Evolutionary conservation across 2,113 vertebrate genomes (phyloP).

Genomic region (Nesoenas mayeri): DNA sequence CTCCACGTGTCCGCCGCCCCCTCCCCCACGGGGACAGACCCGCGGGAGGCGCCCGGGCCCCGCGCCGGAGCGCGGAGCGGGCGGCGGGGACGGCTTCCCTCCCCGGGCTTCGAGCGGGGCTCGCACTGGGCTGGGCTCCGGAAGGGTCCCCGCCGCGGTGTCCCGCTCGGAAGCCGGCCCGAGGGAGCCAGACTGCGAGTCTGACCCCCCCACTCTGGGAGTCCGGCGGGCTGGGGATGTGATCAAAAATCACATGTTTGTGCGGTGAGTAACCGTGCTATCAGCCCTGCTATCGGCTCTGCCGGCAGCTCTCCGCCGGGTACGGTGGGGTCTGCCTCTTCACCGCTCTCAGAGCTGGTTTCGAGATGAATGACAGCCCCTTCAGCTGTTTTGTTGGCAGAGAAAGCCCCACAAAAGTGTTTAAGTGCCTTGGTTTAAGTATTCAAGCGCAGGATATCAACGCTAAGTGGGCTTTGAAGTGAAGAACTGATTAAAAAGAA

Average conservation of each 20-base stretch:
- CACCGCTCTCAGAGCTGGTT: neutral
- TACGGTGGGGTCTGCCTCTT: neutral
- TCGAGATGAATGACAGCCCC: neutral
- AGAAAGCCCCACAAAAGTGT: neutral
- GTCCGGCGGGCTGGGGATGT: neutral
- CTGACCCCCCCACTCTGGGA: no score
- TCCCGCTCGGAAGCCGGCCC: neutral
- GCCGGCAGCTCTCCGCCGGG: neutral
- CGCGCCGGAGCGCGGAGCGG: neutral
- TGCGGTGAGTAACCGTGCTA: neutral
- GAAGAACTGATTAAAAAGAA: neutral
- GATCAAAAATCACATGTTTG: neutral
- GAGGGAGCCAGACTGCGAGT: neutral
- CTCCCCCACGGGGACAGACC: neutral
- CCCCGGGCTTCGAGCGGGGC: neutral
- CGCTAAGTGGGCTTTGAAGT: neutral
- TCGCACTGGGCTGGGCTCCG: neutral
- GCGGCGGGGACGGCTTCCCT: neutral
- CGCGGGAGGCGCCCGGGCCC: neutral
- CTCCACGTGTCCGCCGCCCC: slow-evolving; percentile 9
- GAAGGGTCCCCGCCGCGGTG: neutral
- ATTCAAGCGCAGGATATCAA: neutral
- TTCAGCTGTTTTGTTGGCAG: neutral
- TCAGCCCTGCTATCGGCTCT: neutral
- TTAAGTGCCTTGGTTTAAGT: neutral